A percentile compares a stretch with the other conserved stretches of the same genome.
Conservation (phyloP, 2,113 vertebrate species). For the Strigops habroptila region DNA sequence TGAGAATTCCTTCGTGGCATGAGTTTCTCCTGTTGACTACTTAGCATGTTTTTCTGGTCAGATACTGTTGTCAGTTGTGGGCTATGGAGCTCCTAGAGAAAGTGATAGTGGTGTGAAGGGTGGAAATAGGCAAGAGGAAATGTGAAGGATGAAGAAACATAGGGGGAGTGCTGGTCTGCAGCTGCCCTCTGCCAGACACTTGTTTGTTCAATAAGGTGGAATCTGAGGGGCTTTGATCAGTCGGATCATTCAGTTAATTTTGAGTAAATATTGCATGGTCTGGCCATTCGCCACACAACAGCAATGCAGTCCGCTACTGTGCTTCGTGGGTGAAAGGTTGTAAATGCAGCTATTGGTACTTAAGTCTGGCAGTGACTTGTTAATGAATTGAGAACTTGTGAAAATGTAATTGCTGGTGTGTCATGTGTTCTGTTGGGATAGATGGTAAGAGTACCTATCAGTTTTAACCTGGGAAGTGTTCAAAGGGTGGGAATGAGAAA, state of each 20-base stretch:
- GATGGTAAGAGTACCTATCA: neutral
- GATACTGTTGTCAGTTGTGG: neutral
- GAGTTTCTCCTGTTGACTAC: neutral
- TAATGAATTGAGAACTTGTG: neutral
- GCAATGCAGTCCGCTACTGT: neutral
- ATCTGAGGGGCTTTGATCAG: neutral
- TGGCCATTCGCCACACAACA: rapidly evolving
- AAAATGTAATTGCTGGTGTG: neutral
- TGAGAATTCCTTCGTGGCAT: neutral
- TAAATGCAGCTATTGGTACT: neutral
- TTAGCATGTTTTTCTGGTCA: neutral
- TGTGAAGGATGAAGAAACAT: neutral
- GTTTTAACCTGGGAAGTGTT: neutral
- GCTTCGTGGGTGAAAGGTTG: neutral
- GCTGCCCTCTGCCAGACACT: neutral
- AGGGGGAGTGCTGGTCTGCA: neutral
- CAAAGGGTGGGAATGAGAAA: neutral
- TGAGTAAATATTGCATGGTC: neutral
- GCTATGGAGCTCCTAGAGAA: neutral
- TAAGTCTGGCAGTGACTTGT: neutral
- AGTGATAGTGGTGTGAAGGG: neutral
- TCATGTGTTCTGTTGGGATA: neutral
- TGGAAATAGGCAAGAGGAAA: neutral
- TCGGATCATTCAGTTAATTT: neutral
- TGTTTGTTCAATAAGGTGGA: rapidly evolving